These are phyloP conservation scores for Eonycteris spelaea DNA, from an alignment of 2,113 vertebrate genomes.

Conservation along the genomic window DNA sequence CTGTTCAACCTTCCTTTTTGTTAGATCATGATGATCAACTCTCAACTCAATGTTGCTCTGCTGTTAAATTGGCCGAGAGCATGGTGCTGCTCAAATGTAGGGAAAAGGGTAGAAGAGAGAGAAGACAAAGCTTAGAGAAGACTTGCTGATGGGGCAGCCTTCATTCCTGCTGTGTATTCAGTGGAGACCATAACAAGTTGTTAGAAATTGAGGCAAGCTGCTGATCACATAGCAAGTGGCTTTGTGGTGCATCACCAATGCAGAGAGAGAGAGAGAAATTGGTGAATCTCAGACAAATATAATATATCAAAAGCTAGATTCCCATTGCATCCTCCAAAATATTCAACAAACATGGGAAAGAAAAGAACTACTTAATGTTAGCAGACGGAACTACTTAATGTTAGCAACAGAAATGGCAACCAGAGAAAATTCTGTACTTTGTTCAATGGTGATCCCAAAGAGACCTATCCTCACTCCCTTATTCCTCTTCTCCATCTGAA, in stretches of 20 bases:
- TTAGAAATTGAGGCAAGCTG: background rate
- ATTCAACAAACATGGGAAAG: background rate
- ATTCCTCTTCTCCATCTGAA: background rate
- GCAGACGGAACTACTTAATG: background rate
- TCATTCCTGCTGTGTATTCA: no score
- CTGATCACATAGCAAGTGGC: background rate
- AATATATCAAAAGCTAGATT: background rate
- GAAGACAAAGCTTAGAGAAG: background rate
- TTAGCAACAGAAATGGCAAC: background rate
- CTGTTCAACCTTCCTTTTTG: background rate
- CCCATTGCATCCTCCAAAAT: background rate
- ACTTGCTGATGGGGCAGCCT: background rate
- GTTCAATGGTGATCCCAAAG: background rate
- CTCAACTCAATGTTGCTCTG: background rate
- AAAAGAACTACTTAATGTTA: background rate
- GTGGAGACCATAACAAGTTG: fast-evolving
- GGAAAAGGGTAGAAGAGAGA: background rate
- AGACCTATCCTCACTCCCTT: background rate
- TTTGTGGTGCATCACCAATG: background rate
- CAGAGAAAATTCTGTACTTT: background rate
- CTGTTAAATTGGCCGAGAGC: background rate
- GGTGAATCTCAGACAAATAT: background rate
- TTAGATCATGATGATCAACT: background rate
- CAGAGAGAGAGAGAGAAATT: background rate
- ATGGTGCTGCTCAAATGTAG: background rate